phyloP scores from a whole-genome alignment of 2,888 invertebrate genomes.

The Holacanthella duospinosa region DNA sequence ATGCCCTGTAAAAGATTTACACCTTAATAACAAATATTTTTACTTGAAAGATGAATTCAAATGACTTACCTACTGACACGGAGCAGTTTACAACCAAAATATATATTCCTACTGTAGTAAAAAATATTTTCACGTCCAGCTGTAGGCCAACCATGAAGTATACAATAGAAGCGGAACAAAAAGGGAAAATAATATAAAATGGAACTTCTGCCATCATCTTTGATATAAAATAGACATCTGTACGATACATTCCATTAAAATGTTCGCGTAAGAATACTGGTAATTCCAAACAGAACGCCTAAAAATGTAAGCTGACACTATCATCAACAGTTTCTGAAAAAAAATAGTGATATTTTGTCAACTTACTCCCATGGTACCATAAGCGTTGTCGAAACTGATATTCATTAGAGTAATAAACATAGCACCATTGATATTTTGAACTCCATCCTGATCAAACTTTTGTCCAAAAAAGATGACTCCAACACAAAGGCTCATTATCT shows the following conservation, averaged over 20 bases:
- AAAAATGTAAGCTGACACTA: constrained; percentile 11
- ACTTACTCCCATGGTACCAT: constrained; percentile 65
- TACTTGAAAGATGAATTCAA: no score
- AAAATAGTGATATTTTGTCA: background rate
- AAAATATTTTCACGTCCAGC: constrained; percentile 53
- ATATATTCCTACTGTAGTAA: constrained; percentile 55
- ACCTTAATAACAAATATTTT: no score
- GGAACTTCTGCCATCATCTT: constrained; percentile 85
- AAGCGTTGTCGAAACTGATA: constrained; percentile 88
- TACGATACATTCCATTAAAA: constrained; percentile 78
- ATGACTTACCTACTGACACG: constrained; percentile 73
- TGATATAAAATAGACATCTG: constrained; percentile 79
- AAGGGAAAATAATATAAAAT: constrained; percentile 68
- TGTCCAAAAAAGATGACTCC: background rate
- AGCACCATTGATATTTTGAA: constrained; percentile 88
- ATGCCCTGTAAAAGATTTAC: no score
- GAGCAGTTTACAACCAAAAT: constrained; percentile 78
- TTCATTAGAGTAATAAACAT: constrained; percentile 81
- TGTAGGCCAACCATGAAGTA: constrained; percentile 85
- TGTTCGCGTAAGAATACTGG: constrained; percentile 82
- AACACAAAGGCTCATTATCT: constrained; percentile 77
- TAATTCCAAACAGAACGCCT: constrained; percentile 82
- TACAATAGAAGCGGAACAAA: constrained; percentile 67
- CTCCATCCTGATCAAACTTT: constrained; percentile 67
- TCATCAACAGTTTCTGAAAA: background rate